These are phyloP conservation scores for Malaclemys terrapin DNA, from an alignment of 2,113 vertebrate species.

Conservation along the genomic window DNA sequence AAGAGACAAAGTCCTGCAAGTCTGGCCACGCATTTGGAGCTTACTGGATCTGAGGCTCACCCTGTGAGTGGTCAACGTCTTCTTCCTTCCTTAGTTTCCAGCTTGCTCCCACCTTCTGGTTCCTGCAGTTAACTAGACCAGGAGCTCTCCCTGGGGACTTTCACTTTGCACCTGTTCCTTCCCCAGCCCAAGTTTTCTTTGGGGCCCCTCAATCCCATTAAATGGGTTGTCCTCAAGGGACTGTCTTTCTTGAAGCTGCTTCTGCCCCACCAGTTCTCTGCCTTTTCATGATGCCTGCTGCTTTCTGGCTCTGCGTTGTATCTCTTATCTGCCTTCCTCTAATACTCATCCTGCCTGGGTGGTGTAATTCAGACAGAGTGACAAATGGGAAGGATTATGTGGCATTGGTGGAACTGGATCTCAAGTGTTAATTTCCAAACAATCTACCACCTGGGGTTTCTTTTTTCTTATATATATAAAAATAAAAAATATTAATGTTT, in stretches of 20 bases:
- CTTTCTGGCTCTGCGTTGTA: background rate
- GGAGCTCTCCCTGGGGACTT: background rate
- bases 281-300: background rate
- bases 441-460: background rate
- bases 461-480: background rate
- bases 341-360: background rate
- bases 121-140: background rate
- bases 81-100: background rate
- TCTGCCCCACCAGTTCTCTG: background rate
- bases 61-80: background rate
- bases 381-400: background rate
- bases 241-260: background rate
- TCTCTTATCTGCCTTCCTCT: background rate
- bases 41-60: background rate
- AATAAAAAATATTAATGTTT: background rate
- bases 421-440: background rate
- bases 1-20: background rate
- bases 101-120: background rate
- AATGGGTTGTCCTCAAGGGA: background rate
- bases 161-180: background rate
- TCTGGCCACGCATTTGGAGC: background rate
- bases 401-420: fast-evolving
- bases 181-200: background rate
- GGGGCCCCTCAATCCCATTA: background rate
- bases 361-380: background rate